Evolutionary conservation across 2,797 vertebrate species (phyloP).

Genomic region (Myotis planiceps): DNA sequence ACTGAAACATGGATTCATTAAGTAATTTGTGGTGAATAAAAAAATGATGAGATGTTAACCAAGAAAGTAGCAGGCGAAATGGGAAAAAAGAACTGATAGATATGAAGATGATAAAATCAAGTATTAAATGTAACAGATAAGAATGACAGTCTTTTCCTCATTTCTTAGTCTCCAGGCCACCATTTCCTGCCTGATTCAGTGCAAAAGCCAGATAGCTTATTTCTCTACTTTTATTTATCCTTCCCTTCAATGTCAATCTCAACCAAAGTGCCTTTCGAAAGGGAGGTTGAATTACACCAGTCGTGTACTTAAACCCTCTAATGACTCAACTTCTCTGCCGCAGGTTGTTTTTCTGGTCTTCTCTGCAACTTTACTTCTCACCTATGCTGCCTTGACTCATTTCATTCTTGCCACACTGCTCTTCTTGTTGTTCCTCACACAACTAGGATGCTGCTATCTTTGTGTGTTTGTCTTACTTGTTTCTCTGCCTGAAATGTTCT

Average conservation of each 20-base stretch:
- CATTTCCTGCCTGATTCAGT: background rate
- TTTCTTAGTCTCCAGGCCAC: background rate
- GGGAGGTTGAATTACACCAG: background rate
- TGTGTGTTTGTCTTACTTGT: background rate
- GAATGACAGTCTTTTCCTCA: background rate
- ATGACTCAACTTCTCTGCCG: background rate
- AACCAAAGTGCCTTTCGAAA: background rate
- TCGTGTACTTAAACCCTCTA: background rate
- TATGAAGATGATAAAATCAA: background rate
- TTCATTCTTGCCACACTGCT: background rate
- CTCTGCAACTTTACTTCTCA: background rate
- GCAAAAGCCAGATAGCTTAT: rapidly evolving
- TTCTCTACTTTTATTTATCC: background rate
- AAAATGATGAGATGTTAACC: background rate
- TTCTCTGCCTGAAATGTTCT: background rate
- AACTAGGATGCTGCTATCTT: background rate
- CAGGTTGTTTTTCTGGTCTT: background rate
- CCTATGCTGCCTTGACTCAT: rapidly evolving
- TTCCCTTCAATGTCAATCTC: background rate
- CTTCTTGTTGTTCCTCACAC: background rate
- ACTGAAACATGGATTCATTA: background rate
- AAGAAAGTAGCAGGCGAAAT: background rate
- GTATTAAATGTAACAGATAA: background rate
- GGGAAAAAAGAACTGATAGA: background rate
- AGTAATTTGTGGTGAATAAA: background rate